A percentile compares a stretch with the other conserved stretches of the same genome.
phyloP scores from a whole-genome alignment of 92 coral and sea anemone species.

The Bergia puertoricense region DNA sequence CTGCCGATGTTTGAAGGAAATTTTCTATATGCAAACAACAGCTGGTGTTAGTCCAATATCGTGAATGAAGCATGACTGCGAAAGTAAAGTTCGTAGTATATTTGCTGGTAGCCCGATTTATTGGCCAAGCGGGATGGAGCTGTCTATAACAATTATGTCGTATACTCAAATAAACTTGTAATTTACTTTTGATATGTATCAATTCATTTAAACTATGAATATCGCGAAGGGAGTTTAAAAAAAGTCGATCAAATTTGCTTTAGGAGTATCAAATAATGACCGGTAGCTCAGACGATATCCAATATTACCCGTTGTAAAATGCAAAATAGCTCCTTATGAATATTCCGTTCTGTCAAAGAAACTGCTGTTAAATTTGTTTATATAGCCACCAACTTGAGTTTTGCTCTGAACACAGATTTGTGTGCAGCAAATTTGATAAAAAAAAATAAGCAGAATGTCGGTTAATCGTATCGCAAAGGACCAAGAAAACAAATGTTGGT shows the following conservation, averaged over 20 bases:
- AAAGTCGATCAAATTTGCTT: conserved; percentile 60
- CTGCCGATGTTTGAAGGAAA: conserved; percentile 81
- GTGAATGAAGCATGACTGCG: conserved; percentile 50
- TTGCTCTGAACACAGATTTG: conserved; percentile 28
- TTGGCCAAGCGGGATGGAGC: conserved; percentile 41
- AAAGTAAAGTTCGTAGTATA: conserved; percentile 56
- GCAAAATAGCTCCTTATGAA: conserved; percentile 68
- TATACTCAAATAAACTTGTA: conserved; percentile 77
- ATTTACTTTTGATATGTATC: conserved; percentile 76
- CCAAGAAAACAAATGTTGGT: not conserved
- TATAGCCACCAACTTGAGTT: conserved; percentile 45
- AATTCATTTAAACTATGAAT: conserved; percentile 69
- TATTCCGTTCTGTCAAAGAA: conserved; percentile 52
- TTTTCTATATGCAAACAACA: conserved; percentile 73
- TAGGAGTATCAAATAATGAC: conserved; percentile 42
- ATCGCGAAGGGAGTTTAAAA: conserved; percentile 53
- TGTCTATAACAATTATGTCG: conserved; percentile 72
- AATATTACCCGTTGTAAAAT: conserved; percentile 58
- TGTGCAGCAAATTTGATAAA: not conserved
- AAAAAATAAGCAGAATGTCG: not conserved
- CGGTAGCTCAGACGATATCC: conserved; percentile 57
- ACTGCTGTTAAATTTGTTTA: conserved; percentile 41
- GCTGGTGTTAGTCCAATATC: conserved; percentile 86
- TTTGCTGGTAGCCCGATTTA: conserved; percentile 54
- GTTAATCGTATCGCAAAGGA: not conserved